Evolutionary conservation across 92 coral and sea anemone genomes (phyloP), one percentile per base, ranked within the genome.

Genomic region (Palythoa heliodiscus): DNA sequence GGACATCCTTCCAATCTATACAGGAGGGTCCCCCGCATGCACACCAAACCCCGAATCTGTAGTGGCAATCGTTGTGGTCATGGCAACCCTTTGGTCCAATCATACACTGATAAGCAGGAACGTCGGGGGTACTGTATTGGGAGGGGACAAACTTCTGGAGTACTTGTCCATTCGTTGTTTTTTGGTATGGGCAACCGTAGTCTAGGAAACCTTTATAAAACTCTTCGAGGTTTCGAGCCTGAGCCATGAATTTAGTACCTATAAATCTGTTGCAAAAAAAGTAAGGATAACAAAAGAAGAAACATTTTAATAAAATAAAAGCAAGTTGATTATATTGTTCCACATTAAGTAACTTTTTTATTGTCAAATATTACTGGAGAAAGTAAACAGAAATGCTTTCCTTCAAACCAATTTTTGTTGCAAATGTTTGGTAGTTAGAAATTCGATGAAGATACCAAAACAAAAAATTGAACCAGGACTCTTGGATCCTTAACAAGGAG

Each of bases 131-230:
- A 38, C 80, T 75, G 76, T 90, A 22, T 4, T 68, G 77, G 67
- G 78, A 54, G 67, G 52, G 91, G 3, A 10, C 71, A 67, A 90
- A 87, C 88, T 84, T 83, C 82, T 78, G 87, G 20, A 87, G 73
- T 6, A 39, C 75, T 48, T 67, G 61, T 20, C 72, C 80, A 58
- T 90, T 87, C 16, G 77, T 22, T 17, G 78, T 73, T 64, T 8
- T 70, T 64, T 70, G 29, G 25, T 73, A 55, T 16, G 84, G 8
- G 52, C 93, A 90, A 0, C 88, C 91, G 47, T 81, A 90, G 88
- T 76, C 61, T 1, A 90, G 86, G 54, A 81, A 87, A 3, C 93
- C 93, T 52, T 87, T 90, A 85, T 87, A 90, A 29, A 52, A 90
- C 83, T 87, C 86, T 52, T 90, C 93, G 11, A 90, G 86, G 53